phyloP scores from a whole-genome alignment of 2,113 vertebrate species.

The Stercorarius parasiticus region DNA sequence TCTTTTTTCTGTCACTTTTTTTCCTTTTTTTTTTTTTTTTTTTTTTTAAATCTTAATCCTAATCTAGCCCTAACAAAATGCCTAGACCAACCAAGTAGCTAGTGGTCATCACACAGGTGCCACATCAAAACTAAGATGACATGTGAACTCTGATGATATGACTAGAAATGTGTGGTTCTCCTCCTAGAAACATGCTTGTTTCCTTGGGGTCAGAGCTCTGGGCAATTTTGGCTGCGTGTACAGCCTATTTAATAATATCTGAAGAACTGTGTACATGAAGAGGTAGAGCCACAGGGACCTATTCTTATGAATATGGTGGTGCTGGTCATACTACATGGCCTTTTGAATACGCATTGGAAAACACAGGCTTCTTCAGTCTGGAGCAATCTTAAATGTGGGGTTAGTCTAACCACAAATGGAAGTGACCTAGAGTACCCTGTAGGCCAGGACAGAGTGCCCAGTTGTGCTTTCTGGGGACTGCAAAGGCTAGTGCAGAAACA shows the following conservation, averaged over 20 bases:
- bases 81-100: background rate
- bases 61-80: background rate
- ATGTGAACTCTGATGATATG: background rate
- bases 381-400: background rate
- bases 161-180: background rate
- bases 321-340: background rate
- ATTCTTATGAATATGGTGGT: background rate
- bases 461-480: background rate
- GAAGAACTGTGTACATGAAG: background rate
- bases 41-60: background rate
- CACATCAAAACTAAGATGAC: background rate
- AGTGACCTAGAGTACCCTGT: background rate
- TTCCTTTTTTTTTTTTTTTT: background rate
- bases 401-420: background rate
- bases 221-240: background rate
- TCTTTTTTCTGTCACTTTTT: background rate
- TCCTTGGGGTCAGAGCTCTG: background rate
- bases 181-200: background rate
- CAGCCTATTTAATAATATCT: background rate
- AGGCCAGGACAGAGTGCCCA: background rate
- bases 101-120: background rate
- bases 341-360: background rate
- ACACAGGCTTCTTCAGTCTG: background rate
- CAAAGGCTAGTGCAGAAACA: rapidly evolving
- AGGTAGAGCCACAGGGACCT: background rate